phyloP scores from a whole-genome alignment of 2,113 vertebrate genomes.

The Zosterops hypoxanthus region DNA sequence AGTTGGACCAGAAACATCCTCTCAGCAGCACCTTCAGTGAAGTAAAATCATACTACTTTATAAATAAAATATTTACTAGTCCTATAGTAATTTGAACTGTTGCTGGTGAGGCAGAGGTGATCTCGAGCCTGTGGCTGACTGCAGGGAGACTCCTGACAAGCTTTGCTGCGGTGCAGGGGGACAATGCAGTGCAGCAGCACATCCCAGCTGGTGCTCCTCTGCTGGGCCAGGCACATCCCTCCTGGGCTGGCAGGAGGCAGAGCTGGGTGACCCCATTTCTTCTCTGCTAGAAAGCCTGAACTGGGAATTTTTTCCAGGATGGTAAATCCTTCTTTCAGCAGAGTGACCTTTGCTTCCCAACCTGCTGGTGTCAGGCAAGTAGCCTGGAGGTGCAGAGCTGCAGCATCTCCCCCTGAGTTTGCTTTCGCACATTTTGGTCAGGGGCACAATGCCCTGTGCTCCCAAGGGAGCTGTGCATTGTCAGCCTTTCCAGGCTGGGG shows the following conservation, averaged over 20 bases:
- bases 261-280: neutral
- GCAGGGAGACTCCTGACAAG: neutral
- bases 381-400: neutral
- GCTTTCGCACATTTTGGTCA: fast-evolving
- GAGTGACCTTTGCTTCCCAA: neutral
- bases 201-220: fast-evolving
- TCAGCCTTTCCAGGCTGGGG: neutral
- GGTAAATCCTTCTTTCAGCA: neutral
- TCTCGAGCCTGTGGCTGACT: fast-evolving
- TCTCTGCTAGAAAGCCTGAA: neutral
- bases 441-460: fast-evolving
- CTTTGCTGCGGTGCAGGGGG: neutral
- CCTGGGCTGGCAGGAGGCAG: neutral
- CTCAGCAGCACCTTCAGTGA: neutral
- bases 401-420: neutral
- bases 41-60: neutral
- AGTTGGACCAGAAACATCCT: neutral
- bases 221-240: fast-evolving
- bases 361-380: fast-evolving
- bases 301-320: neutral
- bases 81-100: neutral
- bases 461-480: neutral
- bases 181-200: neutral
- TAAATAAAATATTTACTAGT: slow-evolving; percentile 15
- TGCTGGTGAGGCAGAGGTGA: neutral